Conservation (phyloP, 30 jellyfish, hydroid and myxozoan species). For the Catostylus mosaicus region DNA sequence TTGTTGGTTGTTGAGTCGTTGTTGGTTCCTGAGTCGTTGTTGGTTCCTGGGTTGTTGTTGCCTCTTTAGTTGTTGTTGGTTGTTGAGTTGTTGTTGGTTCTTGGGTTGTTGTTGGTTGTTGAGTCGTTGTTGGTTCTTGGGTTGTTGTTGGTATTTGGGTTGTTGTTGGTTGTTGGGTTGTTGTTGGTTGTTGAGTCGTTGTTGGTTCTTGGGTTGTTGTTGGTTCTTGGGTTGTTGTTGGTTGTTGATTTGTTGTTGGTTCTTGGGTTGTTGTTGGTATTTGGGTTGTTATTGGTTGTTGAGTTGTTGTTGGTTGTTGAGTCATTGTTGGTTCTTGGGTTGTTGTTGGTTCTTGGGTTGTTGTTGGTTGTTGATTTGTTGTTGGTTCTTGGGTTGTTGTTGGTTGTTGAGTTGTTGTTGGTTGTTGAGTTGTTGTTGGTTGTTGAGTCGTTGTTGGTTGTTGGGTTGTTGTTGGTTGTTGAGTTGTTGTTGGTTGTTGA, state of each 20-base stretch:
- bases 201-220: slow-evolving; percentile 5
- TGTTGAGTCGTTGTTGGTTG: neutral
- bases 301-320: too few relatives aligned
- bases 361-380: neutral
- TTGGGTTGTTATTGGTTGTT: too few relatives aligned
- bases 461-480: neutral
- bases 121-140: neutral
- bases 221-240: neutral
- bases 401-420: neutral
- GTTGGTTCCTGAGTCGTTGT: neutral
- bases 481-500: neutral
- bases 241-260: slow-evolving; percentile 2
- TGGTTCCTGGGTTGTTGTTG: neutral
- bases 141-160: neutral
- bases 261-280: neutral
- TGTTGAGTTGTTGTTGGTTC: neutral
- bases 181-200: neutral
- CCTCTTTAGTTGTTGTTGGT: neutral
- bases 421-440: neutral
- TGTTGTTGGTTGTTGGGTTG: neutral
- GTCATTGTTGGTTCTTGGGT: neutral
- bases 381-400: neutral
- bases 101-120: neutral
- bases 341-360: neutral
- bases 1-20: neutral